These are phyloP conservation scores for Temnopleurus reevesii DNA, from an alignment of 53 echinoderm and acorn worm species.

Conservation along the genomic window DNA sequence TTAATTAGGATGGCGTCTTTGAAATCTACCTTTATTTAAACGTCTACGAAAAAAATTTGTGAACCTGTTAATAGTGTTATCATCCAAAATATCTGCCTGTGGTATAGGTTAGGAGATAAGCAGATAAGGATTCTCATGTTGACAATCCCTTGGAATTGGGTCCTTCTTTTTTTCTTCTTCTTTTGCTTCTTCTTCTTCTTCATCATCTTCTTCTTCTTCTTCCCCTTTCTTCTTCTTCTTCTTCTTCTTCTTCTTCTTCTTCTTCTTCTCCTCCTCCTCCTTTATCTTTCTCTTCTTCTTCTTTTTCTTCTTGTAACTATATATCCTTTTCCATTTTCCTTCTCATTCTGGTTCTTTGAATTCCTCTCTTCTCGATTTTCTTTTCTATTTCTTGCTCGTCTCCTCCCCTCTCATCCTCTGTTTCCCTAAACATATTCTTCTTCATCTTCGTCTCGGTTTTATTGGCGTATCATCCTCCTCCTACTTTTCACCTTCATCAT, in stretches of 20 bases:
- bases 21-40: too few relatives aligned
- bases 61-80: too few relatives aligned
- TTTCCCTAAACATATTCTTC: neutral
- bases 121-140: too few relatives aligned
- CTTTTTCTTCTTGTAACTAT: neutral
- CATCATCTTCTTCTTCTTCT: neutral
- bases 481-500: too few relatives aligned
- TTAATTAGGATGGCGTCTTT: too few relatives aligned
- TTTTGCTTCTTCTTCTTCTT: too few relatives aligned
- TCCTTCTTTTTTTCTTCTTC: neutral
- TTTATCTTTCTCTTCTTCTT: neutral
- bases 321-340: neutral
- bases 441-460: neutral
- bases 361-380: neutral
- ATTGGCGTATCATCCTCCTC: too few relatives aligned
- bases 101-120: too few relatives aligned
- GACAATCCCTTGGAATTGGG: too few relatives aligned
- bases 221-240: neutral
- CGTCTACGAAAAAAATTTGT: too few relatives aligned
- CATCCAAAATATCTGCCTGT: too few relatives aligned
- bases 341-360: neutral
- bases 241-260: neutral
- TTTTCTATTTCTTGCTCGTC: neutral
- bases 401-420: neutral
- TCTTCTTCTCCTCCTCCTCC: neutral